Conservation (phyloP, 2,113 vertebrate species). For the Alethe diademata region DNA sequence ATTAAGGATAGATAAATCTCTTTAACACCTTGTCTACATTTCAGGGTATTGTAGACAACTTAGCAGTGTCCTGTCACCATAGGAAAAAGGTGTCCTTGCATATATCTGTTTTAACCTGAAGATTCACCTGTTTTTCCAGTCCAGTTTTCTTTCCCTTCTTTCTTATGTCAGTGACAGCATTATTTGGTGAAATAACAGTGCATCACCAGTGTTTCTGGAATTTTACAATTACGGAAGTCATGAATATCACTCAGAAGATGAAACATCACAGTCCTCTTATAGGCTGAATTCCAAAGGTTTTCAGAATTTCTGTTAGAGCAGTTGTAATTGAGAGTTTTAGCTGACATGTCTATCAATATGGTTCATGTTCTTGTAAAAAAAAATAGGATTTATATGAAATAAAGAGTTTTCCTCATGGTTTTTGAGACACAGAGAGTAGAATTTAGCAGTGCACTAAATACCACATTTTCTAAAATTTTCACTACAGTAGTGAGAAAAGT, state of each 20-base stretch:
- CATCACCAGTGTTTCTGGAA: background rate
- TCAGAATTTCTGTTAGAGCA: constrained; percentile 9
- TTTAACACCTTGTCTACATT: background rate
- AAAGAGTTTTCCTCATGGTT: constrained; percentile 1
- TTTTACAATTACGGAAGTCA: background rate
- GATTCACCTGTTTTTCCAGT: background rate
- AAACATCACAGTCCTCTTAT: constrained; percentile 41
- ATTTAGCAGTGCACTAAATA: constrained; percentile 1
- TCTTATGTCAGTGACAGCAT: background rate
- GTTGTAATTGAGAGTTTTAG: constrained; percentile 3
- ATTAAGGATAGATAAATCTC: background rate
- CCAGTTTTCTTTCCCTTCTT: background rate
- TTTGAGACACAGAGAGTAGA: constrained; percentile 8
- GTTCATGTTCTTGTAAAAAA: constrained; percentile 12
- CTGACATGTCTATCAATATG: background rate
- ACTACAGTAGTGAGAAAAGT: background rate
- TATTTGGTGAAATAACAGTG: background rate
- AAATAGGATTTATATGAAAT: background rate
- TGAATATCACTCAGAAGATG: constrained; percentile 15
- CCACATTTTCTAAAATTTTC: background rate
- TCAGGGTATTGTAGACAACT: background rate
- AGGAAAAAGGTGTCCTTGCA: background rate
- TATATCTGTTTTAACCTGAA: background rate
- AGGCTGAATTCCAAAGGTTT: constrained; percentile 45
- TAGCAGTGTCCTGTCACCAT: background rate